Evolutionary conservation across 2,113 vertebrate genomes (phyloP), one percentile per base, ranked within the genome.

Genomic region (Triplophysa dalaica): DNA sequence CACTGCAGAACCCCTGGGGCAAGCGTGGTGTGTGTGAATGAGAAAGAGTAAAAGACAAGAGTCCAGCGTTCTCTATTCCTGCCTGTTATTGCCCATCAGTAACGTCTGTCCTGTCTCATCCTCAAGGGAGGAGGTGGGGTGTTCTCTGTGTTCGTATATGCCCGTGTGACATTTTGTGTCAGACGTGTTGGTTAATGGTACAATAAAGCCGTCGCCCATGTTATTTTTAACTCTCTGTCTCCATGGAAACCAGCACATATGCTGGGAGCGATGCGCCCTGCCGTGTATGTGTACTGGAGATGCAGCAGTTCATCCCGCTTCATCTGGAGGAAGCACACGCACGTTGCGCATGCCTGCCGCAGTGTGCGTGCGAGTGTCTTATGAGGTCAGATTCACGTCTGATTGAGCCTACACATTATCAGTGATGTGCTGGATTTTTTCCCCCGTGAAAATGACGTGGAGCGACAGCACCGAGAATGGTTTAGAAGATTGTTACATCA

Each of bases 161-260:
- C 38, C 45, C 50, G 43, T 64, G 78, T 38, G 83, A 79, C 81
- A 85, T 85, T 83, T 81, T 56, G 43, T 77, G 66, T 84, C 81
- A 82, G 85, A 81, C 80, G 33, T 65, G 82, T 86, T 82, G 82
- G 76, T 77, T 67, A 83, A 83, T 62, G 61, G 87, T 76, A 89
- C 84, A 84, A 83, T 76, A 84, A 84, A 75, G 65, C 75, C 74
- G 62, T 83, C 83, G 84, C 88, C 81, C 81, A 83, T 83, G 68
- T 89, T 84, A 85, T 84, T 87, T 83, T 80, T 85, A 88, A 88
- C 75, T 81, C 52, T 45, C 70, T 79, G 81, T 90, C 87, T 84
- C 89, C 84, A 89, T 90, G 87, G 87, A 85, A 89, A 90, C 82
- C 82, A 81, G 86, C 75, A 82, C 81, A 84, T 84, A 82, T 81